Evolutionary conservation across 2,113 vertebrate species (phyloP).

Genomic region (Bucco capensis): DNA sequence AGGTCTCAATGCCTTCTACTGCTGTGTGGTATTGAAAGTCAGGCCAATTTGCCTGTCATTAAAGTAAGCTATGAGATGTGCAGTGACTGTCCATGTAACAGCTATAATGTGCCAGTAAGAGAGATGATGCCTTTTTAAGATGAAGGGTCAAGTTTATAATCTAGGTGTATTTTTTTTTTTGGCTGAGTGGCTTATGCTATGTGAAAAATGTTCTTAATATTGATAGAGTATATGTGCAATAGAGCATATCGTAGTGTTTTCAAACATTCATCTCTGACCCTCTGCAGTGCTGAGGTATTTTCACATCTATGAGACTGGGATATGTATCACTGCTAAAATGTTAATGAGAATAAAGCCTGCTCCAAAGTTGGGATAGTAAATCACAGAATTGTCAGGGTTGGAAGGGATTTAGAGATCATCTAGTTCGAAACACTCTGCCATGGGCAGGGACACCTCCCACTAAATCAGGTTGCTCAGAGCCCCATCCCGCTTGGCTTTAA

Average conservation of each 20-base stretch:
- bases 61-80: not conserved
- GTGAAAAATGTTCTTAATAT: not conserved
- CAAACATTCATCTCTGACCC: not conserved
- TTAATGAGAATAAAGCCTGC: not conserved
- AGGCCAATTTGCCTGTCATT: constrained; percentile 1
- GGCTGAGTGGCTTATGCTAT: not conserved
- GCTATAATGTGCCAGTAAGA: not conserved
- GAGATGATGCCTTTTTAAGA: not conserved
- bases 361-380: not conserved
- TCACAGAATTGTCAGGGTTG: no score
- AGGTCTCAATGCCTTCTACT: constrained; percentile 6
- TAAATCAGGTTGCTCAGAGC: no score
- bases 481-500: no score
- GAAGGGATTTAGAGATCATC: no score
- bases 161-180: not conserved
- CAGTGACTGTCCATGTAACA: not conserved
- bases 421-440: no score
- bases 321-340: not conserved
- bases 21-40: constrained; percentile 8
- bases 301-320: not conserved
- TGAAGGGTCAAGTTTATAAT: not conserved
- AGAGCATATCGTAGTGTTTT: not conserved
- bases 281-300: not conserved
- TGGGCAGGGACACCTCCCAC: no score
- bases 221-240: not conserved